A percentile compares a stretch with the other conserved stretches of the same genome.
Conservation (phyloP, 2,888 invertebrate genomes). For the Lasioglossum malachurum region DNA sequence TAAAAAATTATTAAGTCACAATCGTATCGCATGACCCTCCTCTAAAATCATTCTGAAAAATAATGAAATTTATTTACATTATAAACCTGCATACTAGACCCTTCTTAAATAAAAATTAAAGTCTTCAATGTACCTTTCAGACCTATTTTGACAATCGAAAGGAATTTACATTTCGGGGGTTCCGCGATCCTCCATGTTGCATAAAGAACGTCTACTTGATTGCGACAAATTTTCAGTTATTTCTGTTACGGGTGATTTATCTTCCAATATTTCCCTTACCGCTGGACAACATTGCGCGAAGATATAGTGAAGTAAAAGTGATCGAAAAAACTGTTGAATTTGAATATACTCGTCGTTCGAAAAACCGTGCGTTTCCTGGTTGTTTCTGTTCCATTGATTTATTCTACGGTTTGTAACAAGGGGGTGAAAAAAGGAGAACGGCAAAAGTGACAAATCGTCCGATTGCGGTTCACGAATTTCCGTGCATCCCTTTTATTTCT, state of each 20-base stretch:
- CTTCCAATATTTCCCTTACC: not conserved
- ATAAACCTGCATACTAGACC: no score
- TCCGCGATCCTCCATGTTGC: not conserved
- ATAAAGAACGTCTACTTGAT: not conserved
- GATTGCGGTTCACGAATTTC: slow-evolving; percentile 25
- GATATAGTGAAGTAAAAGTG: not conserved
- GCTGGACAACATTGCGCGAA: not conserved
- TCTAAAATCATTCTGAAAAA: not conserved
- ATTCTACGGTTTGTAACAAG: not conserved
- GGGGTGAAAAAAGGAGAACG: not conserved
- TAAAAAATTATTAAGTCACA: not conserved
- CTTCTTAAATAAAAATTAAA: not conserved
- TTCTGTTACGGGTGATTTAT: not conserved
- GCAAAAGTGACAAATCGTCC: not conserved
- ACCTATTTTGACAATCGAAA: not conserved
- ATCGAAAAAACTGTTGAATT: slow-evolving; percentile 8
- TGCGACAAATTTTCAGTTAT: not conserved
- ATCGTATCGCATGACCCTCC: not conserved
- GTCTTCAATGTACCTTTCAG: not conserved
- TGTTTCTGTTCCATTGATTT: slow-evolving; percentile 12
- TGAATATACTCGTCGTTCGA: slow-evolving; percentile 1
- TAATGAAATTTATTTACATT: not conserved
- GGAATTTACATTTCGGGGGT: not conserved
- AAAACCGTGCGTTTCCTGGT: slow-evolving; percentile 5
- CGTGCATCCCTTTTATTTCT: slow-evolving; percentile 20